Evolutionary conservation across 2,888 invertebrate genomes (phyloP), one percentile per base, ranked within the genome.

Genomic region (Phengaris arion): DNA sequence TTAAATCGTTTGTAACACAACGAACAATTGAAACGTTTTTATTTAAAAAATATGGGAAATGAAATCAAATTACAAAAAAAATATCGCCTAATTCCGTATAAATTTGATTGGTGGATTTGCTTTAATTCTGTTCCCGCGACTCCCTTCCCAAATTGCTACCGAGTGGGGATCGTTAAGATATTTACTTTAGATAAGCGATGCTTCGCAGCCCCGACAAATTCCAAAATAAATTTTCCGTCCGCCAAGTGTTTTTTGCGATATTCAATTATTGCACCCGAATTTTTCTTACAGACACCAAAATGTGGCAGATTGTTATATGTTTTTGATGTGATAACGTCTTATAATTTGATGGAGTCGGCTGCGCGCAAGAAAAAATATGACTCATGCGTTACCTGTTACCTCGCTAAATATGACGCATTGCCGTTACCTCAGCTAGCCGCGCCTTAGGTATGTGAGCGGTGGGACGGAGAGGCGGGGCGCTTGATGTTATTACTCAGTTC

Each of bases 161-260:
- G 51, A 70, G 51, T 70, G 70, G 70, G 15, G 51, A 70, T 51
- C 70, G 70, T 70, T 70, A 52, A 70, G 70, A 70, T 70, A 51
- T 70, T 70, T 70, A 48, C 70, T 70, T 70, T 52, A 70, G 70
- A 70, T 70, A 70, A 70, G 51, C 70, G 70, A 48, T 64, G 64
- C 64, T 13, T 35, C 35, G 35, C 22, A 10, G 48, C 64, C n/a
- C 51, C 15, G 70, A 70, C 22, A 6, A 70, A 48, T 48, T 70
- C 22, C 12, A 48, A 70, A 48, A 48, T 10, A 22, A 70, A 70
- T 69, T 69, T 64, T 69, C 70, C 15, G 10, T 15, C 70, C 15
- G 22, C n/a, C 35, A 64, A 64, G 64, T 35, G 7, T 45, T 64
- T 64, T 45, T 6, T 0, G 64, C 59, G 59, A 59, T 35, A 35